Evolutionary conservation across 2,113 vertebrate species (phyloP).

Genomic region (Trachemys scripta): DNA sequence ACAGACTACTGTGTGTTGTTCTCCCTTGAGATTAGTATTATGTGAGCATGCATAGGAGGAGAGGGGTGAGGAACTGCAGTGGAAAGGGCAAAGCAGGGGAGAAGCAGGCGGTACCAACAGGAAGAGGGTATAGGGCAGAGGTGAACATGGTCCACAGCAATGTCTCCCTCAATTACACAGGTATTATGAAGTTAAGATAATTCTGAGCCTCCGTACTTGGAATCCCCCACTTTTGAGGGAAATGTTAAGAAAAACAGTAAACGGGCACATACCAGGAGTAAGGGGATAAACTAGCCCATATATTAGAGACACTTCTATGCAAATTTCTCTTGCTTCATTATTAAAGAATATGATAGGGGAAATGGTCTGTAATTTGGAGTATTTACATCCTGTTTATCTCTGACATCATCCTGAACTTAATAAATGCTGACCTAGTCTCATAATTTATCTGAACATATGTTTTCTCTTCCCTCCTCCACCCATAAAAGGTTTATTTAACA

Average conservation of each 20-base stretch:
- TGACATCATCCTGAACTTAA: neutral
- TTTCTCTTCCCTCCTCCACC: neutral
- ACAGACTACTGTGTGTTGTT: rapidly evolving
- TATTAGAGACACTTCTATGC: neutral
- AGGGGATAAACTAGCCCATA: neutral
- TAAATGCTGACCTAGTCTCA: neutral
- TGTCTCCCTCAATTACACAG: neutral
- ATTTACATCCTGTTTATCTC: neutral
- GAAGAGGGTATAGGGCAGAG: neutral
- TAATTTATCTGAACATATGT: neutral
- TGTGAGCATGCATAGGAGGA: neutral
- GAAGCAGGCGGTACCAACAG: rapidly evolving
- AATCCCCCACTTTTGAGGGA: neutral
- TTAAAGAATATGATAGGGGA: neutral
- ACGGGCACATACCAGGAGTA: neutral
- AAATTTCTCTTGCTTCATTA: neutral
- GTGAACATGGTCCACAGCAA: neutral
- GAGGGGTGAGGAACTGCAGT: neutral
- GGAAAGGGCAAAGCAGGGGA: neutral
- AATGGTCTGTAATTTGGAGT: neutral
- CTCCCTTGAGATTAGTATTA: neutral
- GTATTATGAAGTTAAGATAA: neutral
- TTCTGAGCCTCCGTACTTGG: neutral
- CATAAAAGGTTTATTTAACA: neutral
- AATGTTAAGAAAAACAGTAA: rapidly evolving